phyloP scores from a whole-genome alignment of 2,888 invertebrate genomes.

The Toxonevra muliebris region DNA sequence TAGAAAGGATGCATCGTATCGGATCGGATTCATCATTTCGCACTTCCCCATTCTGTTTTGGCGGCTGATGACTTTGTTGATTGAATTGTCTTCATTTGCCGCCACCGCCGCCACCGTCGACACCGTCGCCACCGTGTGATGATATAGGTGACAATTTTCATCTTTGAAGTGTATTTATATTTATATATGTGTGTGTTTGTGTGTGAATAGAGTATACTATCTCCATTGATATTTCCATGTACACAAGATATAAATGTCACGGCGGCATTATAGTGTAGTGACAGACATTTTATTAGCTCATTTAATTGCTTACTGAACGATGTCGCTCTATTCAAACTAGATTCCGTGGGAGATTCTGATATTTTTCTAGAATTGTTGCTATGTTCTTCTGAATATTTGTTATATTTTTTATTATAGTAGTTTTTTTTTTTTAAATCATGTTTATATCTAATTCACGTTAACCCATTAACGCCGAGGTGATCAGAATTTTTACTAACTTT shows the following conservation, averaged over 20 bases:
- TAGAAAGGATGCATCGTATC: constrained; percentile 22
- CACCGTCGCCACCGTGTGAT: constrained; percentile 1
- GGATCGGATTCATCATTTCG: constrained; percentile 3
- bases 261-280: not conserved
- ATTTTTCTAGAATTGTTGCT: no score
- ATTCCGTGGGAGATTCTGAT: no score
- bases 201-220: no score
- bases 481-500: no score
- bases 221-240: no score
- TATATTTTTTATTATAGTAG: no score
- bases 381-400: no score
- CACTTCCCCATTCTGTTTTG: not conserved
- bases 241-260: no score
- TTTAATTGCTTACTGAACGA: constrained; percentile 31
- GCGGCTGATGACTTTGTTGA: constrained; percentile 47
- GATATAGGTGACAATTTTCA: not conserved
- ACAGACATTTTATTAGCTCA: constrained; percentile 26
- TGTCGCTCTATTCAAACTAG: not conserved
- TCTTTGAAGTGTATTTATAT: not conserved
- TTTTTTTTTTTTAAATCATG: no score
- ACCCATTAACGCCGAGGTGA: no score
- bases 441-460: no score
- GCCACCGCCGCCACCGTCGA: constrained; percentile 1
- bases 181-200: no score
- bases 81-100: constrained; percentile 49